phyloP scores from a whole-genome alignment of 2,797 vertebrate genomes.

The Coilia nasus region DNA sequence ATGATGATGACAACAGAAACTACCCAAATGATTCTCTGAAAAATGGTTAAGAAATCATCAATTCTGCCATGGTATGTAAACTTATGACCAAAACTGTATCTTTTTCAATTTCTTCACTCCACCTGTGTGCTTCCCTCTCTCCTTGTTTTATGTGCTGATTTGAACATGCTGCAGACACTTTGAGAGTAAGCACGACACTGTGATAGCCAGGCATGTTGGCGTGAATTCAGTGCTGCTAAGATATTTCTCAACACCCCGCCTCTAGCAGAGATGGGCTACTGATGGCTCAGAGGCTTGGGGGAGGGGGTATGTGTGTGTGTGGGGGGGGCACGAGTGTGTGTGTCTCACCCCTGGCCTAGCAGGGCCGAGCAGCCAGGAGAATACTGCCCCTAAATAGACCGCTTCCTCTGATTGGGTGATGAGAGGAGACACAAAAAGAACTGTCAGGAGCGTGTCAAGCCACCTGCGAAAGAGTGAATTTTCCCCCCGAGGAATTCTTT shows the following conservation, averaged over 20 bases:
- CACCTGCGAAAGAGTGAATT: neutral
- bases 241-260: neutral
- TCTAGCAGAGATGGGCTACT: neutral
- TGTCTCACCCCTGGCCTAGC: neutral
- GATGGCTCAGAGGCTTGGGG: neutral
- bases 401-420: neutral
- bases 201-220: neutral
- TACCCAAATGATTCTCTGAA: too few species aligned
- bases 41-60: too few species aligned
- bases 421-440: slow-evolving; percentile 6
- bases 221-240: neutral
- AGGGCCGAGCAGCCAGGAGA: slow-evolving; percentile 31
- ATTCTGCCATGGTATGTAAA: too few species aligned
- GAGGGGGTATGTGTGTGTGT: too few species aligned
- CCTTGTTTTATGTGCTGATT: neutral
- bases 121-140: neutral
- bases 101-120: neutral
- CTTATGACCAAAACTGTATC: too few species aligned
- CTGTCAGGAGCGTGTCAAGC: neutral
- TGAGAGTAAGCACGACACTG: neutral
- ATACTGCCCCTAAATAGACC: slow-evolving; percentile 1
- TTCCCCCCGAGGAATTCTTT: slow-evolving; percentile 27
- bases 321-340: neutral
- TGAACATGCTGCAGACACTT: neutral
- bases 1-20: too few species aligned